phyloP scores from a whole-genome alignment of 1,140 invertebrate genomes.

The Palaemon carinicauda region DNA sequence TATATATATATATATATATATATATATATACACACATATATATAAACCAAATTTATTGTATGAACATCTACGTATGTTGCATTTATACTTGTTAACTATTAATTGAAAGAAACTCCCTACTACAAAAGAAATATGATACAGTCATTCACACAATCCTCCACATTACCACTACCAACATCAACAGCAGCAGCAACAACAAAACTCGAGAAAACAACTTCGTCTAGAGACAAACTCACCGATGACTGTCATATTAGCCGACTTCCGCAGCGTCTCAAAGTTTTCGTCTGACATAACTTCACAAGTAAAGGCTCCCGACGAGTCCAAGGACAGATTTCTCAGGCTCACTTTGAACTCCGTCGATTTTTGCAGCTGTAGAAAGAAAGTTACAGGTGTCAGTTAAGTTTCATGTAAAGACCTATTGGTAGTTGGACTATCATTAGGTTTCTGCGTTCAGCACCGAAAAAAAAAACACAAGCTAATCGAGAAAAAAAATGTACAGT shows the following conservation, averaged over 20 bases:
- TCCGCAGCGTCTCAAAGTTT: constrained; percentile 52
- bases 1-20: neutral
- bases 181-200: too few species aligned
- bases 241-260: constrained; percentile 55
- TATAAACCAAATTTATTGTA: neutral
- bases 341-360: constrained; percentile 49
- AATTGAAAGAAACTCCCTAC: too few species aligned
- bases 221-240: constrained; percentile 34
- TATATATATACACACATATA: neutral
- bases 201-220: neutral
- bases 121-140: too few species aligned
- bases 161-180: too few species aligned
- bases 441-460: too few species aligned
- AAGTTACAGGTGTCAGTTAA: neutral
- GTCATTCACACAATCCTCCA: too few species aligned
- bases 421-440: neutral
- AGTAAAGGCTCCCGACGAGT: constrained; percentile 48
- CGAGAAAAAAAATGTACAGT: too few species aligned
- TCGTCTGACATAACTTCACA: constrained; percentile 55
- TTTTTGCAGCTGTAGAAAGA: constrained; percentile 1
- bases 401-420: too few species aligned
- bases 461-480: too few species aligned
- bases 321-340: constrained; percentile 27
- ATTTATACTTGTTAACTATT: too few species aligned
- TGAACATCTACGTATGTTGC: too few species aligned